Evolutionary conservation across 1,140 invertebrate species (phyloP).

Genomic region (Drosophila guanche): DNA sequence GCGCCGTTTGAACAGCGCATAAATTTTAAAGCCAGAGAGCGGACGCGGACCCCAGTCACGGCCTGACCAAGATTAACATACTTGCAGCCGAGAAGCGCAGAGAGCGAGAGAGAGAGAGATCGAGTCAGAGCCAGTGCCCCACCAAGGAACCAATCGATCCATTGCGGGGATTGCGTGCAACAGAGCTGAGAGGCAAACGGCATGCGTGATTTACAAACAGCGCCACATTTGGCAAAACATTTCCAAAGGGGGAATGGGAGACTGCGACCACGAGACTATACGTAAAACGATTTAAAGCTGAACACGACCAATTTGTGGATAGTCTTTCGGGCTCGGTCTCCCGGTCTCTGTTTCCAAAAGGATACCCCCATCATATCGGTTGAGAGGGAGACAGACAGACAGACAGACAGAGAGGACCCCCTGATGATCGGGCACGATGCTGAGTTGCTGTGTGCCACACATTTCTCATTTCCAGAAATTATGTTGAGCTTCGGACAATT

Average conservation of each 20-base stretch:
- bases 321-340: constrained; percentile 36
- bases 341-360: constrained; percentile 28
- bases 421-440: constrained; percentile 35
- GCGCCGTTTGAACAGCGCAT: constrained; percentile 81
- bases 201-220: constrained; percentile 80
- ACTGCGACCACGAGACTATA: constrained; percentile 56
- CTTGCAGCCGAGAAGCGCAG: constrained; percentile 22
- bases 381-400: background rate
- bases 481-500: constrained; percentile 62
- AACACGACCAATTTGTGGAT: constrained; percentile 80
- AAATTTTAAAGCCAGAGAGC: constrained; percentile 55
- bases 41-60: constrained; percentile 43
- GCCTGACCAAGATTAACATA: constrained; percentile 73
- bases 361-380: constrained; percentile 1
- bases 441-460: constrained; percentile 50
- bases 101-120: background rate
- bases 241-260: constrained; percentile 26
- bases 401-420: background rate
- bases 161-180: constrained; percentile 57
- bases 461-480: constrained; percentile 71
- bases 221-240: constrained; percentile 78
- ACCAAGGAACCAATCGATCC: constrained; percentile 60
- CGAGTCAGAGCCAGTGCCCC: background rate
- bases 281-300: constrained; percentile 81
- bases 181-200: constrained; percentile 29